Evolutionary conservation across 2,113 vertebrate genomes (phyloP), one percentile per base, ranked within the genome.

Genomic region (Raja brachyura): DNA sequence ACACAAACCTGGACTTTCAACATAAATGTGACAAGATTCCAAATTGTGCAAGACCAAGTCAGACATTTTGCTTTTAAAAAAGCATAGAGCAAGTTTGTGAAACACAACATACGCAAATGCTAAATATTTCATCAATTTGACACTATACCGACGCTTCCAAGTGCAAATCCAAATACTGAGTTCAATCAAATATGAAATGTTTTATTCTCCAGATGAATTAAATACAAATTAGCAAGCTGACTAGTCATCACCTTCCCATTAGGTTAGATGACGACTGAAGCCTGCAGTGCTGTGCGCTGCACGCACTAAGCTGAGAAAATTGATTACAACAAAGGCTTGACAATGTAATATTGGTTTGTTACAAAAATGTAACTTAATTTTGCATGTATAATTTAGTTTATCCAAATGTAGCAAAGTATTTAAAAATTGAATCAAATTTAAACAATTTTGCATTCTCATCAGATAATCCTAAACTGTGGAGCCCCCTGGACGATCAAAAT

Each of bases 221-320:
- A 7, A 85, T 59, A 54, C 33, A 92, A 73, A 31, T 88, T 68
- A 92, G 90, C 90, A 70, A 92, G 68, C 39, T 48, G 10, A 28
- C 66, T 54, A 5, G 63, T 92, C 88, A 48, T 39, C 63, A 70
- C 13, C 90, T 74, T 92, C 22, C 66, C 68, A 74, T 39, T 25
- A 73, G 90, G 90, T 73, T 48, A 73, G 68, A 74, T 73, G 66
- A 73, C 14, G 83, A 88, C 59, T 63, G 28, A 88, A 31, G 6
- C n/a, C 4, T 88, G 83, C 59, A 88, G 61, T 88, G 83, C 83
- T 88, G 28, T 31, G 83, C 61, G 59, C 59, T 63, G 63, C 59
- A 88, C 14, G 83, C 83, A 88, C 83, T 31, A 88, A 63, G 28
- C 48, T 88, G 83, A 88, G n/a, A 88, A 66, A 88, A 59, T 79